Evolutionary conservation across 2,888 invertebrate genomes (phyloP), one percentile per base, ranked within the genome.

Genomic region (Caradrina kadenii): DNA sequence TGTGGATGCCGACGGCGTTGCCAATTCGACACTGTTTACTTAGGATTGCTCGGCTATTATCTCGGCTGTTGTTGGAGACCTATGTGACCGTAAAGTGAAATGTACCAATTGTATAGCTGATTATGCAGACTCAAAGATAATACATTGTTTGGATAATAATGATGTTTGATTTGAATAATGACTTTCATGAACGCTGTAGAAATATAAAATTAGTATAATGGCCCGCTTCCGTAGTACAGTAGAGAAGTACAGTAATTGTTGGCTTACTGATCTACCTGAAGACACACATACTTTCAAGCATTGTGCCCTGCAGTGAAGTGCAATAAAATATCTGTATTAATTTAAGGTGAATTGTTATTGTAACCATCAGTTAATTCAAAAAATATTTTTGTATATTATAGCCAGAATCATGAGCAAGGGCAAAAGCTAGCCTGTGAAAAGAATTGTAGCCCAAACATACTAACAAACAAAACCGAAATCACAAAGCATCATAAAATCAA

Each of bases 31-130:
- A 90, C 89, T 89, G 94, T 94, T 95, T 94, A 89, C 88, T 95
- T 95, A 95, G 96, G 95, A 95, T 93, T 90, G 92, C 90, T 88
- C 84, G 83, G 80, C 87, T 88, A 89, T 90, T 89, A 88, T 87
- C 84, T 83, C 87, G 15, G 19, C 82, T 80, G 79, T 79, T 83
- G 73, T 68, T 21, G 69, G 69, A 76, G 74, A 56, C 82, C 73
- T 76, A 84, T 81, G 79, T 66, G 79, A 82, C 84, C 73, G 85
- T 68, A 70, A 85, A 81, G 70, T 76, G 76, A 73, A 67, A 76
- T 68, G 66, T 73, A 69, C 13, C 60, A 68, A 69, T 48, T 67
- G 21, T 70, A 66, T 58, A 68, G 35, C 62, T 64, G 26, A 64
- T 63, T 68, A 64, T 77, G 26, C 54, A 63, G 22, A 63, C 49